Percentiles rank a stretch among this genome's conserved stretches.
Conservation (phyloP, 2,888 invertebrate species). For the Trissolcus japonicus region DNA sequence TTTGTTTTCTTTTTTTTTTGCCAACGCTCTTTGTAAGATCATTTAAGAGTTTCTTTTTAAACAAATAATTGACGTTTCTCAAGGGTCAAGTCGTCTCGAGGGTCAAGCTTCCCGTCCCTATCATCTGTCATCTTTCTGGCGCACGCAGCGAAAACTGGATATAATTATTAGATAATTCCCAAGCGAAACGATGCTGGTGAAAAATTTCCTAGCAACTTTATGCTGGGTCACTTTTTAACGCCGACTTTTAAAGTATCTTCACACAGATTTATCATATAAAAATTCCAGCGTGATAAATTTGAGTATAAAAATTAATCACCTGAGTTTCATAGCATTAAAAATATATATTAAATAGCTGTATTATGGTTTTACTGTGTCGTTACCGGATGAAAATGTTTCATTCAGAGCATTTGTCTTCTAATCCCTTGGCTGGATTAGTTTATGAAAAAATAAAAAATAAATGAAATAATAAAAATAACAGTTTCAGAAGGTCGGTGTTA, state of each 20-base stretch:
- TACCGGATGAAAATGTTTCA: too few relatives aligned
- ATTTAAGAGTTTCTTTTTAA: too few relatives aligned
- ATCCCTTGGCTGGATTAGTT: background rate
- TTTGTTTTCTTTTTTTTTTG: too few relatives aligned
- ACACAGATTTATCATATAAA: constrained; percentile 28
- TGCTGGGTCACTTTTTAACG: background rate
- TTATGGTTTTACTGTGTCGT: too few relatives aligned
- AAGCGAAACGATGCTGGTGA: background rate
- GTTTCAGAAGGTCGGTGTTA: background rate
- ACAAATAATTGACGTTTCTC: too few relatives aligned
- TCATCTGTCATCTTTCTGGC: too few relatives aligned
- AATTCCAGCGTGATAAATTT: constrained; percentile 25
- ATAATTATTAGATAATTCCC: background rate
- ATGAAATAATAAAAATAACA: background rate
- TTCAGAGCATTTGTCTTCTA: background rate
- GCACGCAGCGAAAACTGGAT: background rate
- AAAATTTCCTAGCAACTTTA: background rate
- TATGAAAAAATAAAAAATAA: background rate
- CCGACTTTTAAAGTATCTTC: background rate
- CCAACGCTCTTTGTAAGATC: too few relatives aligned
- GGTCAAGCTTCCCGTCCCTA: too few relatives aligned
- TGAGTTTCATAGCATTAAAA: background rate
- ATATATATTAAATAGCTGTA: too few relatives aligned
- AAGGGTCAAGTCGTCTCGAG: too few relatives aligned
- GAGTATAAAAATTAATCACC: constrained; percentile 26